Conservation (phyloP, 2,797 vertebrate species). For the Macrochelys suwanniensis region DNA sequence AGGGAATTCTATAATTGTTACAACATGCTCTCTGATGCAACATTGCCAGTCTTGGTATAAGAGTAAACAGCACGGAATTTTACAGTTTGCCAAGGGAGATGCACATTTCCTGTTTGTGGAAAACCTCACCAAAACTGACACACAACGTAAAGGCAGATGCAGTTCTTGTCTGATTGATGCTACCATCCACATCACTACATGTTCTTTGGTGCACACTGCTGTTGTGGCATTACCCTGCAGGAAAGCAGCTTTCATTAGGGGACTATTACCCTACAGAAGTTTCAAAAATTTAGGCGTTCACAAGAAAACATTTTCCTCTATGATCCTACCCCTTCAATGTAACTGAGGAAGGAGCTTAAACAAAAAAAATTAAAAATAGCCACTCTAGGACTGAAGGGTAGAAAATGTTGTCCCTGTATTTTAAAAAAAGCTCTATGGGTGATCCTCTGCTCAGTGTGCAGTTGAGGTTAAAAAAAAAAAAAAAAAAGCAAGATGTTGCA, state of each 20-base stretch:
- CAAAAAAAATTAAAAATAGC: conserved; percentile 15
- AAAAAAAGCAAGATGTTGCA: background rate
- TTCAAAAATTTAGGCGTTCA: conserved; percentile 10
- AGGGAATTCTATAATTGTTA: background rate
- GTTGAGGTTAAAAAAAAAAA: conserved; percentile 32
- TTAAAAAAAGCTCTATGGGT: conserved; percentile 21
- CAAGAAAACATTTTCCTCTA: background rate
- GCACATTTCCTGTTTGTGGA: background rate
- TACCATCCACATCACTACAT: conserved; percentile 25
- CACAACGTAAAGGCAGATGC: background rate
- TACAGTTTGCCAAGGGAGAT: background rate
- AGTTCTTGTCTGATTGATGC: conserved; percentile 19
- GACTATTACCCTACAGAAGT: conserved; percentile 9
- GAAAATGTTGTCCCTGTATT: conserved; percentile 44
- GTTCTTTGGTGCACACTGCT: background rate
- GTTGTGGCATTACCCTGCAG: background rate
- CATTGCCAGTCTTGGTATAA: background rate
- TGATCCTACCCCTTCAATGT: background rate
- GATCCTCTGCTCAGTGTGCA: conserved; percentile 28
- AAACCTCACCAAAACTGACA: background rate
- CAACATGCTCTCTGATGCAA: background rate
- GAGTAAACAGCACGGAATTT: background rate
- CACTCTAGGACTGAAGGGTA: conserved; percentile 7
- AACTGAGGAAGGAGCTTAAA: conserved; percentile 13
- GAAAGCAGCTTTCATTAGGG: conserved; percentile 33